Percentiles rank a stretch among this genome's conserved stretches.
Conservation (phyloP, 2,797 vertebrate species). For the Falco biarmicus region DNA sequence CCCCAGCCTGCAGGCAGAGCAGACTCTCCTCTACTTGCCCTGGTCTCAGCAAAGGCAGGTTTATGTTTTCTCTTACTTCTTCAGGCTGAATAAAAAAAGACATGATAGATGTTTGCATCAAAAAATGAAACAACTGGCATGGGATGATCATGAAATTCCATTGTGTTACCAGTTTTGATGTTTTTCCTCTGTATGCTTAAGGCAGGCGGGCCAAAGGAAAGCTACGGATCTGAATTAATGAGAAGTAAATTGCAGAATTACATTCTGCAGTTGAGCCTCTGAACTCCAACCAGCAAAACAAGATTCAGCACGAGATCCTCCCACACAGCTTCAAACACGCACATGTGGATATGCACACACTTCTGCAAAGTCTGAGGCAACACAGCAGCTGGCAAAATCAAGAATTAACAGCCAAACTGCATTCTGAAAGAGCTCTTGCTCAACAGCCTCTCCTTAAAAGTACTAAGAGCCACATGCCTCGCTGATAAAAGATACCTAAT, state of each 20-base stretch:
- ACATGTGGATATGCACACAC: background rate
- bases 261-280: background rate
- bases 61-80: background rate
- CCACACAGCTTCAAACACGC: background rate
- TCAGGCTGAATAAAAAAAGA: background rate
- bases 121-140: background rate
- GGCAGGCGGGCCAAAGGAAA: background rate
- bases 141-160: background rate
- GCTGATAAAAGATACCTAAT: background rate
- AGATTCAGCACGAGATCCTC: background rate
- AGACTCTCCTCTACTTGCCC: background rate
- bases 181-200: background rate
- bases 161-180: background rate
- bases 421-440: conserved; percentile 46
- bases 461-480: conserved; percentile 9
- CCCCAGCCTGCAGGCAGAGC: background rate
- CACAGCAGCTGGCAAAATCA: conserved; percentile 15
- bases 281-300: background rate
- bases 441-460: conserved; percentile 2
- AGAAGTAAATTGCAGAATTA: background rate
- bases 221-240: background rate
- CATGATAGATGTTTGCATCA: background rate
- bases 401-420: conserved; percentile 19
- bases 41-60: background rate
- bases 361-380: conserved; percentile 41